Conservation (phyloP, 2,888 invertebrate species). For the Tinea trinotella region DNA sequence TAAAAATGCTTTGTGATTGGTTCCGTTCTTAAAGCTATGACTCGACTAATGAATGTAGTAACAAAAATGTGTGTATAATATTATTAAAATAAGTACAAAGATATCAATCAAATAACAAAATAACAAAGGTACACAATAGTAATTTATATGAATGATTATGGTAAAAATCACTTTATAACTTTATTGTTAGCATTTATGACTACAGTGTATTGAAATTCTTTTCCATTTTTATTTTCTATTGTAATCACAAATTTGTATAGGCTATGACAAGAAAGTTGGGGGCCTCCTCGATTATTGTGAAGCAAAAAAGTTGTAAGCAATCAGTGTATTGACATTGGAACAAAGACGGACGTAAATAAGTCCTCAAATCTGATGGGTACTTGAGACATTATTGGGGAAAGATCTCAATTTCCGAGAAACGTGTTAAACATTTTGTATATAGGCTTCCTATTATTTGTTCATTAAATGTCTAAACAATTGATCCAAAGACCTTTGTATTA, state of each 20-base stretch:
- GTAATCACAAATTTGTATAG: background rate
- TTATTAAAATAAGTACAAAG: too few relatives aligned
- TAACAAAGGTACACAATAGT: too few relatives aligned
- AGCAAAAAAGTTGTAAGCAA: background rate
- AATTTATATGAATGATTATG: too few relatives aligned
- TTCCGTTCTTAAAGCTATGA: too few relatives aligned
- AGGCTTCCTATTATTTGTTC: background rate
- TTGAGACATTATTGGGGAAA: background rate
- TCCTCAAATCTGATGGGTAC: background rate
- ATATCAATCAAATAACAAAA: too few relatives aligned
- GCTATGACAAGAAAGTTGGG: background rate
- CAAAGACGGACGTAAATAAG: background rate
- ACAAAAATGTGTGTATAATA: too few relatives aligned
- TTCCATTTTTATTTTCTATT: background rate
- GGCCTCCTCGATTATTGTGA: background rate
- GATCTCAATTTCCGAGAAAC: background rate
- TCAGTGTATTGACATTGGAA: background rate
- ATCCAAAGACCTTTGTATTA: too few relatives aligned
- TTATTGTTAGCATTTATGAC: too few relatives aligned
- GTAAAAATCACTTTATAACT: background rate
- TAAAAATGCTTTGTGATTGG: too few relatives aligned
- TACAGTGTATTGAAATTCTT: background rate
- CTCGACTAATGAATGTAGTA: too few relatives aligned
- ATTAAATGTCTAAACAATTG: too few relatives aligned
- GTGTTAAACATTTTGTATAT: background rate